These are phyloP conservation scores for Eulemur rubriventer DNA, from an alignment of 2,797 vertebrate species.

Conservation along the genomic window DNA sequence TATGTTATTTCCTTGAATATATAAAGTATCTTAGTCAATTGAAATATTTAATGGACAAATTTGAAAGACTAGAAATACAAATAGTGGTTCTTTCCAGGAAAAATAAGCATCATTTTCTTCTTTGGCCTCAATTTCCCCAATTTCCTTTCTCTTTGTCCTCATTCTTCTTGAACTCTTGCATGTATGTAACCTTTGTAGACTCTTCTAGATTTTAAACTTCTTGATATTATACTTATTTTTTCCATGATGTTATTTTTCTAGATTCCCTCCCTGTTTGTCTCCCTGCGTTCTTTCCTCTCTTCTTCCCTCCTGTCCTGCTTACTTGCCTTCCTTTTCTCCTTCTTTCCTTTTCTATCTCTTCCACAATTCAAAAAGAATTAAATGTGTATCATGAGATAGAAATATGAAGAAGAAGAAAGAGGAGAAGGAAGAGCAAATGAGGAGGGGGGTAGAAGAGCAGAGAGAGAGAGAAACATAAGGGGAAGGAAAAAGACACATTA, in stretches of 20 bases:
- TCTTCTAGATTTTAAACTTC: background rate
- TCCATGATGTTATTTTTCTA: background rate
- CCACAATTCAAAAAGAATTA: background rate
- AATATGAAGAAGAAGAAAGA: background rate
- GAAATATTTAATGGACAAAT: background rate
- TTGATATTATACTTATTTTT: background rate
- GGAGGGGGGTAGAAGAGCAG: accelerated
- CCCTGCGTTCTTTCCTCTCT: background rate
- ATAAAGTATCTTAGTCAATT: background rate
- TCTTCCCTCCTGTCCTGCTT: background rate
- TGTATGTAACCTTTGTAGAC: background rate
- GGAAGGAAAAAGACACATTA: background rate
- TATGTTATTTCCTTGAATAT: slow-evolving; percentile 20
- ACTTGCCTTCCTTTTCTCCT: background rate
- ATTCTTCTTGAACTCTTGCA: background rate
- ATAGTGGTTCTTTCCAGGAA: background rate
- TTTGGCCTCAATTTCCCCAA: background rate
- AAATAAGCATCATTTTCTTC: background rate
- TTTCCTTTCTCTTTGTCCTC: background rate
- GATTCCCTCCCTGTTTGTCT: background rate
- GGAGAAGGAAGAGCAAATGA: accelerated
- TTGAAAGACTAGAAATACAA: background rate
- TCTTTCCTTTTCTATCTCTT: background rate
- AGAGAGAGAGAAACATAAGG: background rate
- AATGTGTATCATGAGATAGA: background rate